Conservation (phyloP, 2,797 vertebrate genomes). For the Menidia menidia region DNA sequence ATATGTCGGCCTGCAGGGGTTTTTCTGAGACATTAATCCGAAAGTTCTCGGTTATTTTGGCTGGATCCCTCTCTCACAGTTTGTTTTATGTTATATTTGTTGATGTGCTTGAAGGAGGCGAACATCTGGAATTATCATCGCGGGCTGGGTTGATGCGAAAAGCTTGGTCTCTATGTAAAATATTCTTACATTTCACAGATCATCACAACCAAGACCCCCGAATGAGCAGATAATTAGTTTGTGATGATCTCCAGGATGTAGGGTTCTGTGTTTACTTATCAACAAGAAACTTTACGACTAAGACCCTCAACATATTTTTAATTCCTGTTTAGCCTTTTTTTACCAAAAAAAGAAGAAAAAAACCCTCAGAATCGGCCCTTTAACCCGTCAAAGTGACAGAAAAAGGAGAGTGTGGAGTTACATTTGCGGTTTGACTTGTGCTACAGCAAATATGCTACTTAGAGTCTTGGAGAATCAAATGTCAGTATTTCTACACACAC, state of each 20-base stretch:
- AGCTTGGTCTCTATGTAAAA: neutral
- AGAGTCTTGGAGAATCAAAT: neutral
- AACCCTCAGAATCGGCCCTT: neutral
- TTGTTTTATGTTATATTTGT: neutral
- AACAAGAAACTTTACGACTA: neutral
- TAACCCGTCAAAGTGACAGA: neutral
- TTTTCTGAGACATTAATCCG: neutral
- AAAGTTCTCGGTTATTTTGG: neutral
- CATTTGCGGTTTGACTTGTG: neutral
- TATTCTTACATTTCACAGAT: no score
- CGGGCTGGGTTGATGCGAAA: neutral
- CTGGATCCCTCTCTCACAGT: neutral
- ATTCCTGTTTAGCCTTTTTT: neutral
- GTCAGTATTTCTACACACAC: no score
- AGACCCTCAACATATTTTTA: neutral
- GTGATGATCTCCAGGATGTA: neutral
- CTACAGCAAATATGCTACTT: neutral
- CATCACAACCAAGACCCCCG: neutral
- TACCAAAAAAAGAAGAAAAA: neutral
- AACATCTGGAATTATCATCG: neutral
- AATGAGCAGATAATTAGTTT: neutral
- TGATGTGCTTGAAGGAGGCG: neutral
- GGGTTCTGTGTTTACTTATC: neutral
- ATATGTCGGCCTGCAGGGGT: neutral
- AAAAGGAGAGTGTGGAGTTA: neutral